A percentile compares a stretch with the other conserved stretches of the same genome.
phyloP scores from a whole-genome alignment of 2,888 invertebrate species.

The Sarcophaga caerulescens region DNA sequence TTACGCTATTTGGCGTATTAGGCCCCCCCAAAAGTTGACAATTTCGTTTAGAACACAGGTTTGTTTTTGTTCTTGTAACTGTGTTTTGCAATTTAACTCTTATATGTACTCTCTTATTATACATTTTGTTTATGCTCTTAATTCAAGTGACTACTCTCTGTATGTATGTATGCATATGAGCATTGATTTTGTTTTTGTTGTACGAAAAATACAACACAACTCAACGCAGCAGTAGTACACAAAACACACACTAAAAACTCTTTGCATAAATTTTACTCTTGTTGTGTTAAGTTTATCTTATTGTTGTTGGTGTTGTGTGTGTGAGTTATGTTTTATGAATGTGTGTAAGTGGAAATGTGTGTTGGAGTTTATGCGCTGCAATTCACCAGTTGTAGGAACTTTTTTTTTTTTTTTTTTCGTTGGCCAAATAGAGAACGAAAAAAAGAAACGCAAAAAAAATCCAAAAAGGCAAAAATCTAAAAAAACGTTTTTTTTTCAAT shows the following conservation, averaged over 20 bases:
- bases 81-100: background rate
- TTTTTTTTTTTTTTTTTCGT: slow-evolving; percentile 42
- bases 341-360: slow-evolving; percentile 9
- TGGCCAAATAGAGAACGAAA: slow-evolving; percentile 7
- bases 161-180: slow-evolving; percentile 15
- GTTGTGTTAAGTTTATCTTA: background rate
- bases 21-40: too few relatives aligned
- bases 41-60: too few relatives aligned
- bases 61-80: too few relatives aligned
- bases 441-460: background rate
- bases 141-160: slow-evolving; percentile 35
- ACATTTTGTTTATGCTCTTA: slow-evolving; percentile 49
- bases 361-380: slow-evolving; percentile 63
- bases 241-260: slow-evolving; percentile 25
- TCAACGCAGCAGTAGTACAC: too few relatives aligned
- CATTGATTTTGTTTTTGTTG: background rate
- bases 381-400: slow-evolving; percentile 54
- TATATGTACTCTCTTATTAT: slow-evolving; percentile 51
- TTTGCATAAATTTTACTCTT: slow-evolving; percentile 46
- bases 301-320: background rate
- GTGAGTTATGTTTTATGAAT: slow-evolving; percentile 26
- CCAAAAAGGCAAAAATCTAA: slow-evolving; percentile 34
- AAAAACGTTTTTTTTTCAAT: slow-evolving; percentile 55
- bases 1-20: too few relatives aligned
- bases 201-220: background rate